phyloP scores from a whole-genome alignment of 2,888 invertebrate species.

The Platerodrilus igneus region DNA sequence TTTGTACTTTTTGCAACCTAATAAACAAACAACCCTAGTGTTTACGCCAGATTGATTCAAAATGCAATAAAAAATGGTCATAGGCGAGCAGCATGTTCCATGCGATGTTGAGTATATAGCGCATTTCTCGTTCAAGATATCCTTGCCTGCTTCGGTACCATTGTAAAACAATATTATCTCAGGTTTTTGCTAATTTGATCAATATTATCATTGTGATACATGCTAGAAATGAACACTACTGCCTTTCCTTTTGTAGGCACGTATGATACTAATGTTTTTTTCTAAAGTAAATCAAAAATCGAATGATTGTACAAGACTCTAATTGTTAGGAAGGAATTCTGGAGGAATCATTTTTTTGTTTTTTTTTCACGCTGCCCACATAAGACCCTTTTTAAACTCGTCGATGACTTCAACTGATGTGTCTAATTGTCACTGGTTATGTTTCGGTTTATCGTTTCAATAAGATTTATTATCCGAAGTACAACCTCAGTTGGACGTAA shows the following conservation, averaged over 20 bases:
- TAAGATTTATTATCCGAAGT: neutral
- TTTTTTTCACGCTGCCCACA: conserved; percentile 1
- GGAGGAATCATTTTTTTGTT: conserved; percentile 18
- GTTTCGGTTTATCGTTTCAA: conserved; percentile 2
- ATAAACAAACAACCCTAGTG: conserved; percentile 4
- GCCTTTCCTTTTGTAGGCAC: conserved; percentile 27
- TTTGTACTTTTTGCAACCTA: neutral
- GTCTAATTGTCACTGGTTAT: too few relatives aligned
- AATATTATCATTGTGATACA: conserved; percentile 25
- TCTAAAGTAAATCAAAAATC: conserved; percentile 20
- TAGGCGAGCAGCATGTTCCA: conserved; percentile 30
- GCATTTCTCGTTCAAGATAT: conserved; percentile 30
- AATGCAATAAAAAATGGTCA: conserved; percentile 25
- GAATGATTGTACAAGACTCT: conserved; percentile 9
- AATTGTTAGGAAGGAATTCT: conserved; percentile 20
- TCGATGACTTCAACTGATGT: conserved; percentile 2
- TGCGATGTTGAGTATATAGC: conserved; percentile 27
- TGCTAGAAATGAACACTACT: conserved; percentile 29
- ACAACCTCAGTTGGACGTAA: neutral
- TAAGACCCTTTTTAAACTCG: neutral
- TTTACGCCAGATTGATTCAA: conserved; percentile 7
- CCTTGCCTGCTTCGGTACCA: conserved; percentile 30
- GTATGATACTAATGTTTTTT: conserved; percentile 24
- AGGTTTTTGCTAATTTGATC: conserved; percentile 24
- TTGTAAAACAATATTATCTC: conserved; percentile 32